Percentiles rank a stretch among this genome's conserved stretches.
These are phyloP conservation scores for Colletes latitarsis DNA, from an alignment of 1,140 invertebrate genomes.

Conservation along the genomic window DNA sequence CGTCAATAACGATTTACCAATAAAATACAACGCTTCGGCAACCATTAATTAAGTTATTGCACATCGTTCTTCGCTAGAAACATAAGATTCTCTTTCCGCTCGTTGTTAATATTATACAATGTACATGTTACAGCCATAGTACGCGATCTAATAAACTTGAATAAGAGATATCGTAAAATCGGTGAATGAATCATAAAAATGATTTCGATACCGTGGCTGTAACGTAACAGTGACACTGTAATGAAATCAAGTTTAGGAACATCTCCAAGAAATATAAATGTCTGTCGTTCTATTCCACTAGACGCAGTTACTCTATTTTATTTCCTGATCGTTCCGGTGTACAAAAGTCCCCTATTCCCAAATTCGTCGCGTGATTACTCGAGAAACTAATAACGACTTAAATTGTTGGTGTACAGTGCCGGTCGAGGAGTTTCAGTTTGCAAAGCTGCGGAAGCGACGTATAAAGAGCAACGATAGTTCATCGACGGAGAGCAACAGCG, in stretches of 20 bases:
- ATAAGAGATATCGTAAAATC: background rate
- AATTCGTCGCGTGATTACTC: background rate
- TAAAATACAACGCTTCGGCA: background rate
- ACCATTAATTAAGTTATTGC: background rate
- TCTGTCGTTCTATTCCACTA: conserved; percentile 47
- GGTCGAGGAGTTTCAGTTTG: conserved; percentile 78
- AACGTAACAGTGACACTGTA: conserved; percentile 50
- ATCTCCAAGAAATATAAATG: conserved; percentile 37
- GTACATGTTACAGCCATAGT: conserved; percentile 62
- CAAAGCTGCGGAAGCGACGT: conserved; percentile 75
- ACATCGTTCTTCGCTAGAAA: conserved; percentile 3
- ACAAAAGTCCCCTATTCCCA: conserved; percentile 13
- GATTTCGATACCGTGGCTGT: conserved; percentile 29
- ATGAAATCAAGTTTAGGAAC: conserved; percentile 19
- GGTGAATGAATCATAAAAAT: background rate
- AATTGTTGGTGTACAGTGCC: conserved; percentile 77
- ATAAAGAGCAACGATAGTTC: conserved; percentile 81
- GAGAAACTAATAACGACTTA: conserved; percentile 60
- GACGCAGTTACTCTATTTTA: conserved; percentile 43
- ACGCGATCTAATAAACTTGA: background rate
- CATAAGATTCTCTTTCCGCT: background rate
- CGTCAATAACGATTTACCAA: background rate
- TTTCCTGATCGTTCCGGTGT: conserved; percentile 32
- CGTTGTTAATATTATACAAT: conserved; percentile 46
- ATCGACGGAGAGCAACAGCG: conserved; percentile 81